Percentiles rank a stretch among this genome's conserved stretches.
Evolutionary conservation across 2,888 invertebrate species (phyloP).

Genomic region (Amiota mariae): DNA sequence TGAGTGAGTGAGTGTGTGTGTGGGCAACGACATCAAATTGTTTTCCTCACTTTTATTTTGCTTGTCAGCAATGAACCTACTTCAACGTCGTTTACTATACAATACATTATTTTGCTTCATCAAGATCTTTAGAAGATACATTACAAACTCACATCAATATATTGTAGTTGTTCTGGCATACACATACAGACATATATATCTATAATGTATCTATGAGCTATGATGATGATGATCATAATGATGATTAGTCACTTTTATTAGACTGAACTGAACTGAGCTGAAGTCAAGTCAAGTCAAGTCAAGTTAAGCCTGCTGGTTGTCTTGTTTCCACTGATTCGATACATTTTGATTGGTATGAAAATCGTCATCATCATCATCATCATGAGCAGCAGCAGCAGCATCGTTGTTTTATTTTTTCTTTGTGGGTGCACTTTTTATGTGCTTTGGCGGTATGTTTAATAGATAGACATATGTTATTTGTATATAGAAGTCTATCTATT

Average conservation of each 20-base stretch:
- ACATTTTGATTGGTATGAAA: too few species aligned
- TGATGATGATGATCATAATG: neutral
- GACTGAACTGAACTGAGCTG: neutral
- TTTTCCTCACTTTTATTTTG: constrained; percentile 22
- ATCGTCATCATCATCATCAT: too few species aligned
- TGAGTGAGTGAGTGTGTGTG: constrained; percentile 26
- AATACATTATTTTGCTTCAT: too few species aligned
- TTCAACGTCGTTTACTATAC: neutral
- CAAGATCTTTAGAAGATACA: neutral
- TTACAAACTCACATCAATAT: neutral
- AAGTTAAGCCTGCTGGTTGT: constrained; percentile 14
- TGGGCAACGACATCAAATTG: constrained; percentile 16
- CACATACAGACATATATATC: neutral
- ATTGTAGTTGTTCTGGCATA: constrained; percentile 10
- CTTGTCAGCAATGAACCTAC: constrained; percentile 16
- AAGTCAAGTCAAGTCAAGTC: too few species aligned
- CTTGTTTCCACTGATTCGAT: neutral
- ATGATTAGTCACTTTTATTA: constrained; percentile 33
- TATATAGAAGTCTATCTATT: neutral
- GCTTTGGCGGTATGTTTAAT: neutral
- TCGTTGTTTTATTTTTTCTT: constrained; percentile 11
- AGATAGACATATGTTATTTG: constrained; percentile 16
- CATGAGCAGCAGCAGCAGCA: neutral
- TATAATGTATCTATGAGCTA: too few species aligned
- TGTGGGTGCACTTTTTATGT: constrained; percentile 32